Evolutionary conservation across 2,888 invertebrate species (phyloP), one percentile per base, ranked within the genome.

Genomic region (Drosophila pseudotalamancana): DNA sequence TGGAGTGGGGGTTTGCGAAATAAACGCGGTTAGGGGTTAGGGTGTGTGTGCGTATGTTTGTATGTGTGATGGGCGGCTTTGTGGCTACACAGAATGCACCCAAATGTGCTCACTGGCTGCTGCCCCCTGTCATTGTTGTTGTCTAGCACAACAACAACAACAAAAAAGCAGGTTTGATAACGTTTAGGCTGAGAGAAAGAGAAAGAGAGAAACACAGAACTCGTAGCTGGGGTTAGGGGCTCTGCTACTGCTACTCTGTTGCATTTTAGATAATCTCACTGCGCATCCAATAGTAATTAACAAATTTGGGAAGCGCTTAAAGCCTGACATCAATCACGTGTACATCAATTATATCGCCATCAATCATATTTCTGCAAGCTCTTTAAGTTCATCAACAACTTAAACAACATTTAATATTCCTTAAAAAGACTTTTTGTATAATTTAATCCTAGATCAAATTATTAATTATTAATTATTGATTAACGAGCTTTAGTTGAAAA

Each of bases 51-150:
- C n/a, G 3, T n/a, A 19, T 40, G 57, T 29, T 23, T 21, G 54
- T 50, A 35, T 23, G 18, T 54, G 25, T 9, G 45, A 25, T 48
- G 62, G 49, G 56, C 50, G 57, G 39, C 56, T 60, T 72, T 72
- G 72, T 23, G 72, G 73, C 72, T 55, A 48, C 48, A 63, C 40
- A 25, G 72, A 72, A 68, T 68, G 72, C 71, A 68, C 12, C 63
- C 71, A 72, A 71, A 72, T 61, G 71, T 65, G 35, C 43, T 48
- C 56, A 49, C 37, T 18, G 23, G 42, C 50, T 59, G 59, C 29
- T 29, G 35, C 27, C 37, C 14, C 16, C 19, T 35, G 25, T 18
- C 64, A 53, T 64, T 64, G 59, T 63, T 50, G 55, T 54, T 61
- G 54, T 25, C 39, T 21, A 6, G 21, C 21, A 25, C 37, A 49